phyloP scores from a whole-genome alignment of 2,888 invertebrate genomes.

The Lepidochrysops patricia region DNA sequence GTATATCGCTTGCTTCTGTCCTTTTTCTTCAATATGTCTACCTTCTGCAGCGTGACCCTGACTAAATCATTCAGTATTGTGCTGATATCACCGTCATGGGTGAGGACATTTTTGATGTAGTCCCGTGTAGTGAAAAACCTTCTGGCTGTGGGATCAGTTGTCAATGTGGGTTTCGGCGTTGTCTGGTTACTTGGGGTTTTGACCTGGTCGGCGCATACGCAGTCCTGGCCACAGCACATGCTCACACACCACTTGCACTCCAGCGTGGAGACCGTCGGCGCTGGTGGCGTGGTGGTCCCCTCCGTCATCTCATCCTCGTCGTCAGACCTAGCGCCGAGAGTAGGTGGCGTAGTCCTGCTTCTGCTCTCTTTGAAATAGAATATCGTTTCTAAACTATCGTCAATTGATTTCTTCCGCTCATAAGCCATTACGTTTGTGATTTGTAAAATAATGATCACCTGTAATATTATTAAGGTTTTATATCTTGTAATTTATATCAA shows the following conservation, averaged over 20 bases:
- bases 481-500: not conserved
- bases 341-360: conserved; percentile 13
- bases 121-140: conserved; percentile 47
- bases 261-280: conserved; percentile 7
- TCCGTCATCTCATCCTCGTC: no score
- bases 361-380: conserved; percentile 57
- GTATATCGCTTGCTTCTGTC: conserved; percentile 19
- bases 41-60: conserved; percentile 63
- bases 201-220: conserved; percentile 32
- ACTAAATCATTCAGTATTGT: conserved; percentile 61
- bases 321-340: not conserved
- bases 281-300: not conserved
- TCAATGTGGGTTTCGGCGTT: no score
- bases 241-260: conserved; percentile 52
- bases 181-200: conserved; percentile 2
- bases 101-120: conserved; percentile 49
- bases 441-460: conserved; percentile 42
- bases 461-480: conserved; percentile 25
- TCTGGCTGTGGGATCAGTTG: conserved; percentile 26
- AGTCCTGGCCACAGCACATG: conserved; percentile 46
- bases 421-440: conserved; percentile 32
- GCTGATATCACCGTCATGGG: conserved; percentile 57
- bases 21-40: conserved; percentile 45
- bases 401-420: conserved; percentile 29
- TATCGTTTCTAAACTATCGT: conserved; percentile 54